Conservation (phyloP, 1,140 invertebrate genomes). For the Pseudomyrmex gracilis region DNA sequence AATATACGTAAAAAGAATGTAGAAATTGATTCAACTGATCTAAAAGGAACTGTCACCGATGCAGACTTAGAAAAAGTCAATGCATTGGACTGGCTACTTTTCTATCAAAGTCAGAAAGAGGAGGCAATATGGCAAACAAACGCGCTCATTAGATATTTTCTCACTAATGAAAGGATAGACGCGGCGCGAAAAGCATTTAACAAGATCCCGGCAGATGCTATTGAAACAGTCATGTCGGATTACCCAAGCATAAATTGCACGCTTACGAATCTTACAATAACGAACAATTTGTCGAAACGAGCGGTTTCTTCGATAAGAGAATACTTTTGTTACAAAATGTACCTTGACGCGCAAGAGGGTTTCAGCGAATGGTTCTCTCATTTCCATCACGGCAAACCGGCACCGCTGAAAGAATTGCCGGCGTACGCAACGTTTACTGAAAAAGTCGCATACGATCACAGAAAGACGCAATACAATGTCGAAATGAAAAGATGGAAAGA, state of each 20-base stretch:
- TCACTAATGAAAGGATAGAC: constrained; percentile 89
- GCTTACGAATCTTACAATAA: constrained; percentile 77
- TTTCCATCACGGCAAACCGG: constrained; percentile 92
- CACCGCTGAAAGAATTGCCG: constrained; percentile 86
- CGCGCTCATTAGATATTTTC: constrained; percentile 94
- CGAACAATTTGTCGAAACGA: constrained; percentile 81
- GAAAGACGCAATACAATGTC: constrained; percentile 90
- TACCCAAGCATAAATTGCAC: constrained; percentile 86
- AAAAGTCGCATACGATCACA: constrained; percentile 94
- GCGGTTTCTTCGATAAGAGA: constrained; percentile 88
- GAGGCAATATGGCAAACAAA: constrained; percentile 95
- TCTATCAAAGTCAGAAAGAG: constrained; percentile 91
- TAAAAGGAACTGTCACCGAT: constrained; percentile 84
- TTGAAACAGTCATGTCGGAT: constrained; percentile 87
- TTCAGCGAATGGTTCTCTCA: constrained; percentile 96
- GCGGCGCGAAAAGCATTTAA: constrained; percentile 90
- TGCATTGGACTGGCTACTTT: constrained; percentile 95
- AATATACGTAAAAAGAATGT: constrained; percentile 87
- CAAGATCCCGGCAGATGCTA: constrained; percentile 89
- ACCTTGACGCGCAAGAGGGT: constrained; percentile 93
- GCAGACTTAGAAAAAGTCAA: constrained; percentile 92
- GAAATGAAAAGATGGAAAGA: constrained; percentile 93
- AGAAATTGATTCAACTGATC: constrained; percentile 72
- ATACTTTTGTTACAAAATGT: constrained; percentile 92
- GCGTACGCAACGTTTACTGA: constrained; percentile 92